Evolutionary conservation across 2,888 invertebrate species (phyloP).

Genomic region (Erannis defoliaria): DNA sequence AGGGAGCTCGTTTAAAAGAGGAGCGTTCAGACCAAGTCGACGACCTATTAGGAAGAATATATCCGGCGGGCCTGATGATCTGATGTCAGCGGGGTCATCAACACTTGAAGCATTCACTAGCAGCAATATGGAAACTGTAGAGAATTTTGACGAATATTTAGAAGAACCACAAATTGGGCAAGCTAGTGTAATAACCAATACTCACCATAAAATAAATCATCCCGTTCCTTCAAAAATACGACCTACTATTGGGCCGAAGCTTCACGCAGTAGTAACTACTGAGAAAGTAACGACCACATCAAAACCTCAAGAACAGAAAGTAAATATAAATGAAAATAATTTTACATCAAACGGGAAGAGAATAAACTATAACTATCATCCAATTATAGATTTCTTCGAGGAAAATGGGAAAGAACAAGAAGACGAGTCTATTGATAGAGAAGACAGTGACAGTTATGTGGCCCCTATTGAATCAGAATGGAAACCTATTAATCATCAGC

Average conservation of each 20-base stretch:
- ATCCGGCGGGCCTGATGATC: constrained; percentile 73
- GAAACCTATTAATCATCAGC: constrained; percentile 78
- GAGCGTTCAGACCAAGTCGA: constrained; percentile 69
- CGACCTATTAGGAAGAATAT: constrained; percentile 80
- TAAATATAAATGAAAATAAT: constrained; percentile 57
- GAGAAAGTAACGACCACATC: constrained; percentile 57
- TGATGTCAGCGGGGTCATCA: constrained; percentile 76
- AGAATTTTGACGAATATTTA: constrained; percentile 68
- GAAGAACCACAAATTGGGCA: constrained; percentile 68
- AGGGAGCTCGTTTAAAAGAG: constrained; percentile 73
- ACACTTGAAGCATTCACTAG: constrained; percentile 67
- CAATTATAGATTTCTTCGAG: constrained; percentile 93
- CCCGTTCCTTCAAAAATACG: constrained; percentile 50
- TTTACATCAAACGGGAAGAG: constrained; percentile 75
- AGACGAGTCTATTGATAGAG: constrained; percentile 74
- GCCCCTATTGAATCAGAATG: constrained; percentile 76
- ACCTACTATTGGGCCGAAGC: constrained; percentile 73
- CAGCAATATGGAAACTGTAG: constrained; percentile 64
- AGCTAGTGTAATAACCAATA: constrained; percentile 49
- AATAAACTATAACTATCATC: constrained; percentile 93
- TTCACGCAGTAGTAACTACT: constrained; percentile 64
- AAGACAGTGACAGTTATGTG: constrained; percentile 66
- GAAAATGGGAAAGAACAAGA: constrained; percentile 67
- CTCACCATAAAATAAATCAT: constrained; percentile 23
- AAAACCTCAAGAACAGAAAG: constrained; percentile 55